phyloP scores from a whole-genome alignment of 2,888 invertebrate species.

The Nezara viridula region DNA sequence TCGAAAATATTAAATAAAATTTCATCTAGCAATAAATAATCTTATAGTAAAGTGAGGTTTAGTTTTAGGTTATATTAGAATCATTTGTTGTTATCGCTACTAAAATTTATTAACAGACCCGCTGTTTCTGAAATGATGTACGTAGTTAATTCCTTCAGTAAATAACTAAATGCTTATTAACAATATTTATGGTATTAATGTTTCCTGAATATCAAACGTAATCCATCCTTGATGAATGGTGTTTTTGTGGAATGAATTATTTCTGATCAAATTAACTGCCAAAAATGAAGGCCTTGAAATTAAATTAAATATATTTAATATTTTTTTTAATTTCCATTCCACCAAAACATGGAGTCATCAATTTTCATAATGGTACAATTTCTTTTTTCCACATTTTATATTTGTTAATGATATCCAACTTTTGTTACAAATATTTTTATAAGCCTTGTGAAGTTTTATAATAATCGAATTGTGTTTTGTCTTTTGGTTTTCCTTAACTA shows the following conservation, averaged over 20 bases:
- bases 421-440: slow-evolving; percentile 15
- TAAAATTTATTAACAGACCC: background rate
- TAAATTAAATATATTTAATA: background rate
- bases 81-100: background rate
- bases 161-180: background rate
- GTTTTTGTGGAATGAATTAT: background rate
- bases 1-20: background rate
- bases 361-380: background rate
- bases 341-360: background rate
- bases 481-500: background rate
- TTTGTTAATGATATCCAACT: background rate
- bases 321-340: background rate
- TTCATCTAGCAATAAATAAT: background rate
- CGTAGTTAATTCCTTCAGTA: background rate
- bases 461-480: slow-evolving; percentile 18
- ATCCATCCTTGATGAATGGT: no score
- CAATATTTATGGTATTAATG: background rate
- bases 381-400: background rate
- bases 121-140: background rate
- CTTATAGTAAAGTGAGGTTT: background rate
- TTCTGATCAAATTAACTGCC: background rate
- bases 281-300: slow-evolving; percentile 12
- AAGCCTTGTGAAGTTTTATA: slow-evolving; percentile 17
- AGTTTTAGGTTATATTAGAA: background rate
- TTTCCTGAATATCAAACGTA: background rate